These are phyloP conservation scores for Limenitis camilla DNA, from an alignment of 2,888 invertebrate genomes.

Conservation along the genomic window DNA sequence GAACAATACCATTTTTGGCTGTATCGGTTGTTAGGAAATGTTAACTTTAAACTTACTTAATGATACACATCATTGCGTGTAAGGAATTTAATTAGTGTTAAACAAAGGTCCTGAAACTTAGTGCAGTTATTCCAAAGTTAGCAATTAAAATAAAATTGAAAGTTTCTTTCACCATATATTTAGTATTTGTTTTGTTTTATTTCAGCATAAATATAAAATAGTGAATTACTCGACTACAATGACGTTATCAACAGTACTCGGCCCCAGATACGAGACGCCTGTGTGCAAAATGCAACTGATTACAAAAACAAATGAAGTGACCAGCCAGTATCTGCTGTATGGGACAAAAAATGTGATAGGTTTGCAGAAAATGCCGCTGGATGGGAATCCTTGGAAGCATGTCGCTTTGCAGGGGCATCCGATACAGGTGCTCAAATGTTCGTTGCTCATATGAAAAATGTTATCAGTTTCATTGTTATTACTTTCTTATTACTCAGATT, in stretches of 20 bases:
- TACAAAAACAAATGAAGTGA: conserved; percentile 34
- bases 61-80: no score
- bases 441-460: neutral
- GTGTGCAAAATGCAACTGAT: conserved; percentile 65
- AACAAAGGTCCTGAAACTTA: no score
- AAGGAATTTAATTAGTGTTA: no score
- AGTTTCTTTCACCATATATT: no score
- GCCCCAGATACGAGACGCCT: conserved; percentile 80
- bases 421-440: conserved; percentile 58
- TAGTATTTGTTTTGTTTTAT: conserved; percentile 1
- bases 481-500: no score
- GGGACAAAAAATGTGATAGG: conserved; percentile 79
- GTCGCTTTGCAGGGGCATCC: conserved; percentile 79
- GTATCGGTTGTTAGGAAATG: no score
- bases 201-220: conserved; percentile 80
- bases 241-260: conserved; percentile 78
- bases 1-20: no score
- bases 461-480: neutral
- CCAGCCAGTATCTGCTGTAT: conserved; percentile 73
- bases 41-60: no score
- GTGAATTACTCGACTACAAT: conserved; percentile 77
- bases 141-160: no score
- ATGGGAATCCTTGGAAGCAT: conserved; percentile 83
- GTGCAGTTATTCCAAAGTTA: no score
- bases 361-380: conserved; percentile 79